Evolutionary conservation across 2,113 vertebrate species (phyloP).

Genomic region (Edolisoma coerulescens): DNA sequence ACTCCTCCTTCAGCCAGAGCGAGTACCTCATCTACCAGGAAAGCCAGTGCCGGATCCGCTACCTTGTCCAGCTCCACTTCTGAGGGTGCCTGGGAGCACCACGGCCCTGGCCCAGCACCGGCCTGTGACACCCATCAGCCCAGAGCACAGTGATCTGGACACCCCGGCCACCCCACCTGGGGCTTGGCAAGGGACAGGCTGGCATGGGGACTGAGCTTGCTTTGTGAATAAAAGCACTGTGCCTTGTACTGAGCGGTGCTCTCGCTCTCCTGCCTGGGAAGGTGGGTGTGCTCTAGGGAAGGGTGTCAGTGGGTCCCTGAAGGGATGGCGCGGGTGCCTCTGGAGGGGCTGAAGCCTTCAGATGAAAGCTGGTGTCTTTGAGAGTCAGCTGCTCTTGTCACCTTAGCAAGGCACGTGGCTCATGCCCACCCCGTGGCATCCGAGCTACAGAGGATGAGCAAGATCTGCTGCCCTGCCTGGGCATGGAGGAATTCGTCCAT

Average conservation of each 20-base stretch:
- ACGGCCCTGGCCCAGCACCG: accelerated
- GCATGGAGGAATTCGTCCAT: background rate
- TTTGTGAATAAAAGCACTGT: background rate
- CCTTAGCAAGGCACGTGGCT: background rate
- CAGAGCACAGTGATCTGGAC: background rate
- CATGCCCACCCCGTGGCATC: accelerated
- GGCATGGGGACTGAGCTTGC: background rate
- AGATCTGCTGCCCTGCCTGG: background rate
- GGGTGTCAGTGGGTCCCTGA: background rate
- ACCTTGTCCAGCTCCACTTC: slow-evolving; percentile 82
- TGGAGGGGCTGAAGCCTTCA: background rate
- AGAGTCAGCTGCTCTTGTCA: accelerated
- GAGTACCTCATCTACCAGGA: slow-evolving; percentile 92
- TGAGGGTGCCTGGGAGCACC: background rate
- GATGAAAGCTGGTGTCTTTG: background rate
- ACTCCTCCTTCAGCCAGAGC: slow-evolving; percentile 80
- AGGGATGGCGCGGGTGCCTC: accelerated
- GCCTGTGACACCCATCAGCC: background rate
- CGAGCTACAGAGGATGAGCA: background rate
- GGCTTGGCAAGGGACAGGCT: background rate
- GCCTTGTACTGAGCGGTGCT: accelerated
- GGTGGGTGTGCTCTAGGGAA: accelerated
- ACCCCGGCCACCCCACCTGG: accelerated
- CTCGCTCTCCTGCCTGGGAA: accelerated
- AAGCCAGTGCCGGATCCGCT: slow-evolving; percentile 86